Evolutionary conservation across 2,888 invertebrate genomes (phyloP).

Genomic region (Sycophila texana): DNA sequence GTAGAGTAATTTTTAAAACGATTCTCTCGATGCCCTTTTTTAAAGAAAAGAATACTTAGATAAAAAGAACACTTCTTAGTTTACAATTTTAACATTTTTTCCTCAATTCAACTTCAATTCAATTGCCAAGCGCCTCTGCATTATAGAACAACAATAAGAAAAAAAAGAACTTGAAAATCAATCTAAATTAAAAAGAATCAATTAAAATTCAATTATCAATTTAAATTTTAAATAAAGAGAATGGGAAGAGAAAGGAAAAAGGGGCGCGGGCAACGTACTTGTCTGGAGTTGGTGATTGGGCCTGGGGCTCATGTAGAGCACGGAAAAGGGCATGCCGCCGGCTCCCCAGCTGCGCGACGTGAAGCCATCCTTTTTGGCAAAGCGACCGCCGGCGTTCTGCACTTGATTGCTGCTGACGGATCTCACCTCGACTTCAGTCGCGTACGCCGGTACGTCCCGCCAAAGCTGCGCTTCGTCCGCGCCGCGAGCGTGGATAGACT

Average conservation of each 20-base stretch:
- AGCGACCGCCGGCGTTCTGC: slow-evolving; percentile 16
- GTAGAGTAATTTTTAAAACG: too few relatives aligned
- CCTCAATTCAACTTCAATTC: too few relatives aligned
- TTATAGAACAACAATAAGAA: too few relatives aligned
- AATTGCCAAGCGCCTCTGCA: too few relatives aligned
- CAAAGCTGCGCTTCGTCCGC: slow-evolving; percentile 24
- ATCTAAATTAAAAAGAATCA: too few relatives aligned
- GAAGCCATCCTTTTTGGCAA: slow-evolving; percentile 74
- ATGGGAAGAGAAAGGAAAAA: not conserved
- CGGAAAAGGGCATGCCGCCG: slow-evolving; percentile 77
- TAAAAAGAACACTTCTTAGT: too few relatives aligned
- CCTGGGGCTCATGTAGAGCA: slow-evolving; percentile 75
- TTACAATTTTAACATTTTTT: too few relatives aligned
- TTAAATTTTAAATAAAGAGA: too few relatives aligned
- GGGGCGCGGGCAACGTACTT: not conserved
- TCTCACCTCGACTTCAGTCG: not conserved
- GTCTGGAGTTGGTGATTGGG: slow-evolving; percentile 17
- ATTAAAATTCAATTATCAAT: too few relatives aligned
- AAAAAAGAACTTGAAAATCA: too few relatives aligned
- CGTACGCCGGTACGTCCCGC: slow-evolving; percentile 18
- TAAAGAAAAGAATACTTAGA: too few relatives aligned
- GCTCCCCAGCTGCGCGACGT: slow-evolving; percentile 77
- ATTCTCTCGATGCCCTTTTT: too few relatives aligned
- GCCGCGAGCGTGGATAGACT: slow-evolving; percentile 34
- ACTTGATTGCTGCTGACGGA: not conserved